Evolutionary conservation across 64 coral and sea anemone species (phyloP), one percentile per base, ranked within the genome.

Genomic region (Hydrozoanthus tunicans): DNA sequence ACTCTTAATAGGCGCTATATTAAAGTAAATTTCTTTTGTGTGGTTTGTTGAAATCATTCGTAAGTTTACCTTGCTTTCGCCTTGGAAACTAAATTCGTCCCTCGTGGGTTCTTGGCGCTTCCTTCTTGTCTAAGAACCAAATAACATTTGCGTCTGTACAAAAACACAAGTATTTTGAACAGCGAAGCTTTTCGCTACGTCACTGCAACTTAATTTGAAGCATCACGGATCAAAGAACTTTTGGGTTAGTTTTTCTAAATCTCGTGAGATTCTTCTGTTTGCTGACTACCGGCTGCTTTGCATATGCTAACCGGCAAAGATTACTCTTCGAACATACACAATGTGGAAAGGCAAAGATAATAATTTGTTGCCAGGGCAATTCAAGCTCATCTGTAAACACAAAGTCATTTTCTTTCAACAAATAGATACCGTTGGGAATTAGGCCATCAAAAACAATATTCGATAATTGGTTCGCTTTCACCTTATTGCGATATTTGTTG

Each of bases 361-460:
- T 78, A 78, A 53, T 51, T 78, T 78, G 75, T 78, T 78, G 10
- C 75, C 53, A 78, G 52, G 75, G 75, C 15, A 54, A 78, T 56
- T 6, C 11, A 13, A 54, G 76, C 76, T 32, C 55, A 32, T 78
- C 9, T 17, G 53, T 53, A 11, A 78, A 11, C 43, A 78, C 52
- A 51, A 15, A 77, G 5, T 14, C 6, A 53, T 6, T 77, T 53
- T 53, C 74, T 77, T 14, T 77, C 11, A 77, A 53, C 13, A 43
- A 52, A 77, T 6, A 24, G 14, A 77, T 53, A 53, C 74, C 74
- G 13, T 77, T 53, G 74, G 74, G 74, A 77, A 13, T 77, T 77
- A 77, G 51, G 14, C 9, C 27, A 43, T 43, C 27, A 77, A 43
- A 77, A 43, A 6, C 51, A 13, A 0, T 65, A 66, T 15, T 66